Evolutionary conservation across 2,113 vertebrate genomes (phyloP), one percentile per base, ranked within the genome.

Genomic region (Baryphthengus martii): DNA sequence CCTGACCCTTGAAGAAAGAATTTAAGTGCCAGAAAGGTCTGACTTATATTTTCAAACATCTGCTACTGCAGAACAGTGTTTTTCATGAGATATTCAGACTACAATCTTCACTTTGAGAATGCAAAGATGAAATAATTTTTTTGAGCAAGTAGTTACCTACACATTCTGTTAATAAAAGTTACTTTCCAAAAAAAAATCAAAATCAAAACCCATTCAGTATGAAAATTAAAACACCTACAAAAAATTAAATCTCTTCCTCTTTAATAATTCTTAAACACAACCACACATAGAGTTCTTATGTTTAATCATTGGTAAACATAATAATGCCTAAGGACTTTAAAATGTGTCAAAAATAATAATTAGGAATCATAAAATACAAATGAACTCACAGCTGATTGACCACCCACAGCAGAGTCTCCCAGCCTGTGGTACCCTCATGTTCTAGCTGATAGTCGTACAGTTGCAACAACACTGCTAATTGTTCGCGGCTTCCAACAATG

Each of bases 361-460:
- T 1, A 40, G 56, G 44, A 61, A 31, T 9, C 7, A 4, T 10
- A 84, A 45, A 62, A 76, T 8, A 79, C 2, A 79, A 73, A 71
- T 49, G 8, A 68, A 98, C 99, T 99, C 97, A 99, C 99, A 99
- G 97, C 26, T 99, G 99, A 97, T 99, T 99, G 97, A 99, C 99
- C 81, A 99, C 99, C 99, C 99, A 99, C 15, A 99, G 98, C 83
- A 99, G 97, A 89, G 98, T 99, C 61, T 99, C 99, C 99, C 99
- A 99, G 97, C 99, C 99, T 11, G 99, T 99, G 94, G 99, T 99
- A 68, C 99, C 99, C 97, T 99, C 99, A 0, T 99, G 99, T 58
- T 99, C 99, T 5, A 99, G 98, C 96, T 99, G 99, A 96, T 99
- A 96, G 95, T 99, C 99, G 17, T 99, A 99, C 26, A 99, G 98